Evolutionary conservation across 2,888 invertebrate species (phyloP).

Genomic region (Ctenicera cuprea): DNA sequence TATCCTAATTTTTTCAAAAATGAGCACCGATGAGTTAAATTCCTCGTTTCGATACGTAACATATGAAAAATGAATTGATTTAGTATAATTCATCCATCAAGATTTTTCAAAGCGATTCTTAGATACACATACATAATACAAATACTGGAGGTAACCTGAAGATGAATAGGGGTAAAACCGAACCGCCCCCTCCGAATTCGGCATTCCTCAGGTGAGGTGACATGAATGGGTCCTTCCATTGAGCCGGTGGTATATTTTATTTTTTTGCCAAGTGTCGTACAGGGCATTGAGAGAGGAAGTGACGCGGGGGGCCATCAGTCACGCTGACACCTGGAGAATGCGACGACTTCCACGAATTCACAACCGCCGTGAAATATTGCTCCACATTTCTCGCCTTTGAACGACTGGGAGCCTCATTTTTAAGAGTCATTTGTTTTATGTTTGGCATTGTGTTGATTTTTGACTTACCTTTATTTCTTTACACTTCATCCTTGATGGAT

Average conservation of each 20-base stretch:
- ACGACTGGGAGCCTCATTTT: conserved; percentile 63
- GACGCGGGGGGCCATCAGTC: conserved; percentile 69
- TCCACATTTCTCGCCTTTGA: conserved; percentile 64
- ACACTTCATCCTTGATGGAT: conserved; percentile 8
- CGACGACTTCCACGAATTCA: conserved; percentile 70
- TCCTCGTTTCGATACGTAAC: no score
- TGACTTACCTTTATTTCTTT: conserved; percentile 26
- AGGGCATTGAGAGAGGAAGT: conserved; percentile 64
- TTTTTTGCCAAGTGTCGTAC: conserved; percentile 59
- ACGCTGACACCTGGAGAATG: conserved; percentile 71
- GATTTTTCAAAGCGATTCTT: conserved; percentile 45
- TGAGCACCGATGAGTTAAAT: no score
- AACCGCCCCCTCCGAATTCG: conserved; percentile 56
- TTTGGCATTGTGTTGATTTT: conserved; percentile 62
- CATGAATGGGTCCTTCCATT: conserved; percentile 65
- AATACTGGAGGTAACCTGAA: conserved; percentile 44
- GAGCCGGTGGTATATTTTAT: conserved; percentile 61
- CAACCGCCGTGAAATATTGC: conserved; percentile 66
- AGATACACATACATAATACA: conserved; percentile 39
- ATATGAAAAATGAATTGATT: conserved; percentile 45
- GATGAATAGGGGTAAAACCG: conserved; percentile 51
- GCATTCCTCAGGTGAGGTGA: conserved; percentile 64
- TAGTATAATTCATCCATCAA: conserved; percentile 49
- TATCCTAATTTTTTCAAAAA: no score
- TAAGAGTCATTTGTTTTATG: conserved; percentile 66